Evolutionary conservation across 2,888 invertebrate species (phyloP).

Genomic region (Amphipoea lucens): DNA sequence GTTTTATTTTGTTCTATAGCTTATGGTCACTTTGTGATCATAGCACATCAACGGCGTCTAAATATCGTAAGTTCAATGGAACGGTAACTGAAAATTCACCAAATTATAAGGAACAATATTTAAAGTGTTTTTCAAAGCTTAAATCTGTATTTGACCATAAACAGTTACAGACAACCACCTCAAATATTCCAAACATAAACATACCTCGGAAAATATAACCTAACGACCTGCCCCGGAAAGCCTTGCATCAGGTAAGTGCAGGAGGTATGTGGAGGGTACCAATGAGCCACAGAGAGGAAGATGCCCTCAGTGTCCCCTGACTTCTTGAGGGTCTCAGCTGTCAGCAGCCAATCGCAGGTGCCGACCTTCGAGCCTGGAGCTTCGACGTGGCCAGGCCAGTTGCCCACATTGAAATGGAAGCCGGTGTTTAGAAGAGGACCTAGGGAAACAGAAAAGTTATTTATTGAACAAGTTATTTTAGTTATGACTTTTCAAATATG

Average conservation of each 20-base stretch:
- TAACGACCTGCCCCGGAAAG: constrained; percentile 95
- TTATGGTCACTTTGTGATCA: neutral
- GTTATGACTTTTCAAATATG: neutral
- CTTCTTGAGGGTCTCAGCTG: constrained; percentile 94
- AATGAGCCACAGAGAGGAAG: constrained; percentile 97
- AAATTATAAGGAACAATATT: neutral
- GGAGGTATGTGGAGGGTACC: constrained; percentile 98
- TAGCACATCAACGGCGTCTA: neutral
- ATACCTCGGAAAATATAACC: constrained; percentile 96
- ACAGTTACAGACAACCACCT: neutral
- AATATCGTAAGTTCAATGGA: neutral
- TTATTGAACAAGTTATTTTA: no score
- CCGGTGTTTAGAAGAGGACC: constrained; percentile 97
- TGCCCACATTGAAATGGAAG: constrained; percentile 98
- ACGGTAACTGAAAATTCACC: neutral
- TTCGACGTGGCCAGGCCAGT: constrained; percentile 98
- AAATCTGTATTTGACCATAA: neutral
- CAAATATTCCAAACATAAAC: constrained; percentile 10
- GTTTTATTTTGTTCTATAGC: neutral
- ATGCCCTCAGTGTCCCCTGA: constrained; percentile 96
- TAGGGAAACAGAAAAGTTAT: constrained; percentile 65
- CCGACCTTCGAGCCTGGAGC: constrained; percentile 96
- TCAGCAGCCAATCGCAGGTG: constrained; percentile 96
- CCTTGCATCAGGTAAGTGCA: constrained; percentile 97
- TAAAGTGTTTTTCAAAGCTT: neutral